These are phyloP conservation scores for Picus viridis DNA, from an alignment of 2,797 vertebrate genomes.

Conservation along the genomic window DNA sequence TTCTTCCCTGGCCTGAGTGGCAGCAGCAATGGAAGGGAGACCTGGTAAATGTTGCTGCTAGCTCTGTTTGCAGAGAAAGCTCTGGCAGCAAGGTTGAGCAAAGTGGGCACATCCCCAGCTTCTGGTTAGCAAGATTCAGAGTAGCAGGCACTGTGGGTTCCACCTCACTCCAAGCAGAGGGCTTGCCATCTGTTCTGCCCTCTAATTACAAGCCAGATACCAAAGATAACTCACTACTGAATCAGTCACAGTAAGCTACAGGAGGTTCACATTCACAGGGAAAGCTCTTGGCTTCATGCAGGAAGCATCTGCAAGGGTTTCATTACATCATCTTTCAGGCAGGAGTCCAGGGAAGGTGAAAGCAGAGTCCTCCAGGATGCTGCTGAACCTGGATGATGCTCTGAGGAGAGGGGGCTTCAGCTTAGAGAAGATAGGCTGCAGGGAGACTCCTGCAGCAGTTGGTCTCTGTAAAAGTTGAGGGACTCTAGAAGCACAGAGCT, in stretches of 20 bases:
- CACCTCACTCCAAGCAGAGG: constrained; percentile 42
- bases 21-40: background rate
- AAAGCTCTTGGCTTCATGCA: constrained; percentile 47
- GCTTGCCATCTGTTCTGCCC: constrained; percentile 72
- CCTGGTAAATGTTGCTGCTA: background rate
- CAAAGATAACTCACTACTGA: constrained; percentile 35
- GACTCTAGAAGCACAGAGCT: too few species aligned
- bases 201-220: constrained; percentile 71
- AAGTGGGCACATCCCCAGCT: background rate
- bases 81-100: background rate
- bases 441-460: background rate
- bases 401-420: background rate
- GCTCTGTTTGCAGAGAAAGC: background rate
- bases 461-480: too few species aligned
- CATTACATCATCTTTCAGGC: background rate
- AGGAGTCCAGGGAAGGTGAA: background rate
- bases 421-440: background rate
- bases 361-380: background rate
- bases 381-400: background rate
- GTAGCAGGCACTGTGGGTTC: background rate
- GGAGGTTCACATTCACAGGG: constrained; percentile 33
- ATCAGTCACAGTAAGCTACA: constrained; percentile 20
- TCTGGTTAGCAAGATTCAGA: background rate
- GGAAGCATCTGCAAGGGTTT: constrained; percentile 36
- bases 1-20: background rate